phyloP scores from a whole-genome alignment of 2,888 invertebrate genomes.

The Cryptus armator region DNA sequence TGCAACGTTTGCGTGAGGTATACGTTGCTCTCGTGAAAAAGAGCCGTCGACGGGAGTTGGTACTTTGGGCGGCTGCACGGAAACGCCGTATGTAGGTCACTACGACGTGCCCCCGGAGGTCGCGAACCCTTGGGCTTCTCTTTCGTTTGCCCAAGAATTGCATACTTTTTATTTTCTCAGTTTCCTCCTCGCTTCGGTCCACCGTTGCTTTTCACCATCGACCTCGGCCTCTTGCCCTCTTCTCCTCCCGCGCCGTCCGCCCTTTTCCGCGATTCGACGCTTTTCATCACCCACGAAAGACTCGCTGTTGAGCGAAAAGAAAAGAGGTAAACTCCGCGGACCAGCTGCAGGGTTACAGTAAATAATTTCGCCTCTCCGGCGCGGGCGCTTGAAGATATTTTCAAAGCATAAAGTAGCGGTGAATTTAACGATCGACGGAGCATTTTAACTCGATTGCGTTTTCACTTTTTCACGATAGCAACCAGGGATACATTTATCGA shows the following conservation, averaged over 20 bases:
- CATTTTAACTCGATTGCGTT: neutral
- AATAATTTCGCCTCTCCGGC: neutral
- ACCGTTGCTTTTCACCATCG: constrained; percentile 54
- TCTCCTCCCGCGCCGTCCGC: neutral
- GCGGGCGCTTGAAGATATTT: neutral
- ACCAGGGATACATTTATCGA: neutral
- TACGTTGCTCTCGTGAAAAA: constrained; percentile 9
- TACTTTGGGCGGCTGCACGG: constrained; percentile 38
- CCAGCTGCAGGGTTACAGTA: neutral
- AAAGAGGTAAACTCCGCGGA: neutral
- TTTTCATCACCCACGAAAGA: constrained; percentile 32
- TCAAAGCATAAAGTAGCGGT: neutral
- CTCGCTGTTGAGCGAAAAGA: constrained; percentile 7
- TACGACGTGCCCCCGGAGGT: constrained; percentile 45
- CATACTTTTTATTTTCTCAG: constrained; percentile 27
- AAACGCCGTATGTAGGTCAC: constrained; percentile 61
- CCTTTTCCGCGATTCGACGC: constrained; percentile 4
- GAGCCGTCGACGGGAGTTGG: neutral
- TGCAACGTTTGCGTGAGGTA: constrained; percentile 32
- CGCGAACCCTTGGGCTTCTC: constrained; percentile 34
- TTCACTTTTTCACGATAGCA: neutral
- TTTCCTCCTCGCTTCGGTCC: constrained; percentile 22
- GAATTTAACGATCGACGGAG: neutral
- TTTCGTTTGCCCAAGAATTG: constrained; percentile 51
- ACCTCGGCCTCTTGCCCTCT: neutral